Percentiles rank a stretch among this genome's conserved stretches.
Evolutionary conservation across 2,888 invertebrate genomes (phyloP).

Genomic region (Brassicogethes aeneus): DNA sequence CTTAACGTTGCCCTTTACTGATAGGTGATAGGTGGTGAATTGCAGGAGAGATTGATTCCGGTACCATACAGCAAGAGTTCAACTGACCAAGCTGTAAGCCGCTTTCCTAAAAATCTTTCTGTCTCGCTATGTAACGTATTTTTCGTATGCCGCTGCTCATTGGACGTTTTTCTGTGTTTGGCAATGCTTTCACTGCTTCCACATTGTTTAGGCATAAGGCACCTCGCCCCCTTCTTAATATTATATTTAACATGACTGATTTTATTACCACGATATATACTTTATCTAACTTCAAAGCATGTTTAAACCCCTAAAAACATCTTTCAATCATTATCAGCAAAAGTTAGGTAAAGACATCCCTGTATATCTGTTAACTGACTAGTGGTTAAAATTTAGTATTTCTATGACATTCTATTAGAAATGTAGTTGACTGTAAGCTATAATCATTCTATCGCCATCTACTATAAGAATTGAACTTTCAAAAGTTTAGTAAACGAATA

Average conservation of each 20-base stretch:
- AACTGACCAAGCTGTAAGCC: constrained; percentile 99
- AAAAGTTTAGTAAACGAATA: too few species aligned
- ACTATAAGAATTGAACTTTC: too few species aligned
- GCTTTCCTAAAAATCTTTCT: too few species aligned
- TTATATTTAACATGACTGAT: constrained; percentile 9
- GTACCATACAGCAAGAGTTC: constrained; percentile 99
- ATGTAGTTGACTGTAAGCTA: too few species aligned
- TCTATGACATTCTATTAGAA: too few species aligned
- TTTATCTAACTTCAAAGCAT: background rate
- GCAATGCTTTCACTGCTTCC: constrained; percentile 34
- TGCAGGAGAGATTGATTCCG: constrained; percentile 99
- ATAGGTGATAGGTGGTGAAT: constrained; percentile 99
- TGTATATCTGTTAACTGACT: too few species aligned
- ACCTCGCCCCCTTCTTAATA: constrained; percentile 11
- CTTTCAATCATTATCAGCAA: too few species aligned
- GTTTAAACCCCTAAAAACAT: too few species aligned
- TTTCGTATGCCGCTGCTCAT: constrained; percentile 41
- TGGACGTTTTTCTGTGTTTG: constrained; percentile 35
- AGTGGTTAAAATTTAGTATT: too few species aligned
- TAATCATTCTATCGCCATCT: too few species aligned
- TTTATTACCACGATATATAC: background rate
- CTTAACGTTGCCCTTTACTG: constrained; percentile 82
- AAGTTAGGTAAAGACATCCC: too few species aligned
- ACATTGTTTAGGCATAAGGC: constrained; percentile 24
- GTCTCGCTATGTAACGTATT: constrained; percentile 38